Conservation (phyloP, 2,113 vertebrate species). For the Poeciliopsis occidentalis region DNA sequence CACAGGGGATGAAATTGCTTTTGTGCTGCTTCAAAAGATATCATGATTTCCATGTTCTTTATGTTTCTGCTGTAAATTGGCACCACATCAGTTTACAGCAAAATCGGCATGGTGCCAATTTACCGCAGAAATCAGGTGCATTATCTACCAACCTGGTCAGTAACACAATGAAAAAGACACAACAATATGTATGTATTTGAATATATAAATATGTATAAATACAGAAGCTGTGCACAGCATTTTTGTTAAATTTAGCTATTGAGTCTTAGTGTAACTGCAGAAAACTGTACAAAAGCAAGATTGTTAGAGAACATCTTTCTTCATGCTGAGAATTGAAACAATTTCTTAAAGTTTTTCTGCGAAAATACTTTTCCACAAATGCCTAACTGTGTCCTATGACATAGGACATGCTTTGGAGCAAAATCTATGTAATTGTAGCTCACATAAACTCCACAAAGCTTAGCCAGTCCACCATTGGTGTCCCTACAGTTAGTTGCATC, state of each 20-base stretch:
- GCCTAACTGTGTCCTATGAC: too few relatives aligned
- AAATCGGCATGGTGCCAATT: too few relatives aligned
- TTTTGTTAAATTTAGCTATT: neutral
- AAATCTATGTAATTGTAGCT: neutral
- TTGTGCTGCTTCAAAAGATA: constrained; percentile 27
- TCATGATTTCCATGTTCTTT: neutral
- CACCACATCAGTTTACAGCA: too few relatives aligned
- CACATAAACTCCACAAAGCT: neutral
- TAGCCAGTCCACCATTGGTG: neutral
- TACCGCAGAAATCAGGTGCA: neutral
- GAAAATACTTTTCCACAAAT: too few relatives aligned
- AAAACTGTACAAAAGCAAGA: neutral
- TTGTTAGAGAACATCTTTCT: neutral
- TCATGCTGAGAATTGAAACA: neutral
- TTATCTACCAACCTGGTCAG: neutral
- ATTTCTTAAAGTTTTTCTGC: neutral
- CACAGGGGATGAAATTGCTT: constrained; percentile 38
- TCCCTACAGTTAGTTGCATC: constrained; percentile 1
- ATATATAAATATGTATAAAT: too few relatives aligned
- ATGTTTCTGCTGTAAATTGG: too few relatives aligned
- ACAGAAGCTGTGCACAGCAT: too few relatives aligned
- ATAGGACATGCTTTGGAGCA: neutral
- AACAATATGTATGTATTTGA: too few relatives aligned
- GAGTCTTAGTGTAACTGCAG: neutral
- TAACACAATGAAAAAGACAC: neutral